Evolutionary conservation across 2,113 vertebrate genomes (phyloP), one percentile per base, ranked within the genome.

Genomic region (Pogona vitticeps): DNA sequence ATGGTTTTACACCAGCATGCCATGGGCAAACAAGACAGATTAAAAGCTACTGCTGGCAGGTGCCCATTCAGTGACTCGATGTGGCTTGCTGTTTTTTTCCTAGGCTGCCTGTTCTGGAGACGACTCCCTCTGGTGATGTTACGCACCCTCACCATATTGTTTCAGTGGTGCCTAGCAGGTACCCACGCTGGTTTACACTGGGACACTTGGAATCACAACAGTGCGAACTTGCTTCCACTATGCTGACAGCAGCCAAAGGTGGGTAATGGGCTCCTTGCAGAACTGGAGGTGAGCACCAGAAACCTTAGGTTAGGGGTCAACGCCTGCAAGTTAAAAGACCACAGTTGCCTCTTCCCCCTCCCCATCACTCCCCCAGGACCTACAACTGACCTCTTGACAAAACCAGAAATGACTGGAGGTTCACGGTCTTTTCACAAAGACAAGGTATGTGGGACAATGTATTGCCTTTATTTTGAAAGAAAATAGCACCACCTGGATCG

Each of bases 131-230:
- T 0, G 96, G 98, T 0, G 98, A 99, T 0, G 95, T 97, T 65
- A 97, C 98, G 20, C 98, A 99, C 92, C 97, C 98, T 82, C 98
- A 99, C 92, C 98, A 99, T 52, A 97, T 98, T 92, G 98, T 99
- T 88, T 99, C 98, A 2, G 98, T 99, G 73, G 98, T 99, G 20
- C 98, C 98, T 17, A 99, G 98, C 91, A 96, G 98, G 86, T 99
- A 99, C 93, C 99, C 99, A 0, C 98, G 99, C 86, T 99, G 99
- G 99, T 99, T 99, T 95, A 99, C 99, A 2, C 97, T 99, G 91
- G 98, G 98, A 21, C 99, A 99, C 93, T 96, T 99, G 97, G 99
- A 99, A 96, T 99, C 99, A 0, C 99, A 99, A 96, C 99, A 99
- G 96, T 99, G 99, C 0, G 99, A 99, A 94, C 96, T 99, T 92